Base-by-base conservation (phyloP, 2,797 vertebrate species). In the Sciurus vulgaris region DNA sequence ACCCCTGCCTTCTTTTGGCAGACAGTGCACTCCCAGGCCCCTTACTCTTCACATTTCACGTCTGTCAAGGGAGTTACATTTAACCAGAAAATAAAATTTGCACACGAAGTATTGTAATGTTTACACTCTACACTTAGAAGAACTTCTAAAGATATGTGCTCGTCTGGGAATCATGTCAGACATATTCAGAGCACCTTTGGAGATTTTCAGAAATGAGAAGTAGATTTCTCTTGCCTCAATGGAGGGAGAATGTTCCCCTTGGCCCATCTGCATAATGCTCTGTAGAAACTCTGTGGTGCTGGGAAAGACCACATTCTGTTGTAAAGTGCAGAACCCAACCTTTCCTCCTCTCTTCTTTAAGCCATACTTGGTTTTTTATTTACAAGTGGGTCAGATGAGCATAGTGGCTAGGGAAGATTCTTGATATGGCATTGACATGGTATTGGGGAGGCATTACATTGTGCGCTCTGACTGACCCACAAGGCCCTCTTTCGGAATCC, bases 41-140 rank as follows among this genome's bases (percentile, higher is more conserved):
- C 8, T n/a, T 44, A 1, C 54, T 49, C 73, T 87, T 47, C 59
- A 28, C 35, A 4, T 78, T 35, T 54, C 44, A 3, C 0, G 13
- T 63, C 38, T 38, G 26, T 35, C 0, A 0, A 20, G 49, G 49
- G 72, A 79, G 9, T 70, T 79, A 17, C 33, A 24, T 35, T 63
- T 90, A 70, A 26, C 44, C 35, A 12, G 61, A 90, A 72, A 35
- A 35, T 30, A 28, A 59, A 91, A 91, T 84, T 67, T 92, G 47
- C 85, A 14, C 47, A 9, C 41, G 54, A 76, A 86, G 56, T 83
- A 54, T 65, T 84, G n/a, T 6, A 18, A 30, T 84, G 41, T 78
- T 94, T 83, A 85, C 18, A 38, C 5, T 6, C 26, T 79, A 28
- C 38, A 30, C 56, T 86, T 91, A 69, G 56, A 79, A 56, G 38